Evolutionary conservation across 2,888 invertebrate genomes (phyloP), one percentile per base, ranked within the genome.

Genomic region (Brachypalpus laphriformis): DNA sequence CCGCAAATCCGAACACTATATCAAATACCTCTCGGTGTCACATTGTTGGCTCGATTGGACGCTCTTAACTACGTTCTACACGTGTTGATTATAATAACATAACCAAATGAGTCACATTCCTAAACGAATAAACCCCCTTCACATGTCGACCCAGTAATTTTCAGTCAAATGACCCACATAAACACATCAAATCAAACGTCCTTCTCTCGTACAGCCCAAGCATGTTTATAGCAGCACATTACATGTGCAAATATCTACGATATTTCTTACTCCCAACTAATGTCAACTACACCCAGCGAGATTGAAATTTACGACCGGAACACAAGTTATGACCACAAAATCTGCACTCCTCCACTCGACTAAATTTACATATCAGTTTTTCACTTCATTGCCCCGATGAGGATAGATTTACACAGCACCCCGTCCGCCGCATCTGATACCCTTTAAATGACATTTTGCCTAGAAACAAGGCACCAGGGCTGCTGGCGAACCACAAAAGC

Each of bases 201-300:
- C 71, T 78, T 63, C 68, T 68, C 78, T 74, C 68, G 56, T 78
- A 63, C 25, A 4, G 25, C 25, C 28, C 34, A n/a, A 51, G 45
- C 47, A 80, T 80, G 63, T 83, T 83, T 74, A 83, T 80, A 65
- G 57, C 74, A 75, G 42, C 14, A 70, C 68, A 78, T 78, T 76
- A 78, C 72, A 72, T 83, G 74, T 83, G 68, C 78, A 83, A 74
- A 83, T 80, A 80, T 80, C 63, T 78, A 54, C 72, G 77, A 78
- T 74, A 82, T 72, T 68, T 78, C 72, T 74, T 78, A 18, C 61
- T 42, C 14, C 74, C 63, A 75, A 74, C 80, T 70, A 80, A 75
- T 80, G 83, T 75, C 83, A 75, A 75, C 83, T 70, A 74, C 74
- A 65, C n/a, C n/a, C 70, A 65, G 31, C 57, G 56, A 70, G 74